These are phyloP conservation scores for Axinella damicornis DNA, from an alignment of 37 sponge, comb jelly and placozoan species.

Conservation along the genomic window DNA sequence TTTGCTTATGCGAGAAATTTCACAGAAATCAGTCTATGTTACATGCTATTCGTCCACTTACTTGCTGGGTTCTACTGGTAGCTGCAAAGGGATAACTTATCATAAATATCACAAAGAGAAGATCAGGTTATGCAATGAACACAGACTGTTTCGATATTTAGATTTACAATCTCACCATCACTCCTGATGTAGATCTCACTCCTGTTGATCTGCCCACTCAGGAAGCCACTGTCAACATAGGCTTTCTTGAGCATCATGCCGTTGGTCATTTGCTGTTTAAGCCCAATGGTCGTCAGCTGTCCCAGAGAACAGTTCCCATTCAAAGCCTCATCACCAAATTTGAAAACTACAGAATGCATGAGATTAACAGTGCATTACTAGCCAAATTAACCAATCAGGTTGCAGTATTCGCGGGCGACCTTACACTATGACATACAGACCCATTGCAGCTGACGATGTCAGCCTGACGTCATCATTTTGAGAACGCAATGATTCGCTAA, in stretches of 20 bases:
- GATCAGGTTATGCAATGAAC: too few relatives aligned
- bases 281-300: slow-evolving; percentile 59
- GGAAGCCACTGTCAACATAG: slow-evolving; percentile 48
- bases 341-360: slow-evolving; percentile 27
- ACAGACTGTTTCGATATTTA: too few relatives aligned
- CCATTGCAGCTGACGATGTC: too few relatives aligned
- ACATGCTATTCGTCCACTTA: background rate
- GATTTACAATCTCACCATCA: slow-evolving; percentile 9
- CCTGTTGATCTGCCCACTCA: background rate
- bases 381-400: too few relatives aligned
- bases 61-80: slow-evolving; percentile 27
- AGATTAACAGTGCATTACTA: too few relatives aligned
- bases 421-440: too few relatives aligned
- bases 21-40: too few relatives aligned
- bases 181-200: slow-evolving; percentile 41
- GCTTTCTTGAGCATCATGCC: slow-evolving; percentile 13
- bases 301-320: slow-evolving; percentile 51
- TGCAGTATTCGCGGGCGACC: too few relatives aligned
- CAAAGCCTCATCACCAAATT: slow-evolving; percentile 9
- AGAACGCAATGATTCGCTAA: too few relatives aligned
- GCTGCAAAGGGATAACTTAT: slow-evolving; percentile 9
- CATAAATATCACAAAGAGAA: too few relatives aligned
- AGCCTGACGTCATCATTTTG: too few relatives aligned
- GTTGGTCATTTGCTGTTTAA: slow-evolving; percentile 39
- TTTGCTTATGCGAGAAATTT: too few relatives aligned